A percentile compares a stretch with the other conserved stretches of the same genome.
Conservation (phyloP, 2,888 invertebrate species). For the Microplitis deprimator region DNA sequence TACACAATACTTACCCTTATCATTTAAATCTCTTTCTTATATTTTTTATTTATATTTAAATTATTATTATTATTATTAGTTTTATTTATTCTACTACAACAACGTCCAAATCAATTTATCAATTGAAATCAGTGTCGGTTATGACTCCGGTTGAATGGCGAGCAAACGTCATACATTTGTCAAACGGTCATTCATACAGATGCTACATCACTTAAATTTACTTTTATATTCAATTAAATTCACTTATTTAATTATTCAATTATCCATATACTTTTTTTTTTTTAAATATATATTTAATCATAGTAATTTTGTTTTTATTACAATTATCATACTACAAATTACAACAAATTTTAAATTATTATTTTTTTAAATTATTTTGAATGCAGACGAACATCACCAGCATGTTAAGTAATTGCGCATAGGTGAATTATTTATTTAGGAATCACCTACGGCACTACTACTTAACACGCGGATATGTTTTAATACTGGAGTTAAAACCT, state of each 20-base stretch:
- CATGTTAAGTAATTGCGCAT: slow-evolving; percentile 70
- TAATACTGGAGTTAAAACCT: background rate
- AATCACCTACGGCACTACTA: slow-evolving; percentile 76
- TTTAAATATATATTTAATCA: background rate
- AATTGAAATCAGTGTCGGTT: slow-evolving; percentile 68
- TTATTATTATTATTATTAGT: slow-evolving; percentile 44
- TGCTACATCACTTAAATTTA: slow-evolving; percentile 33
- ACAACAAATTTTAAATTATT: background rate
- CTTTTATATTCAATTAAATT: slow-evolving; percentile 29
- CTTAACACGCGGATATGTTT: slow-evolving; percentile 69
- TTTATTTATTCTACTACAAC: slow-evolving; percentile 47
- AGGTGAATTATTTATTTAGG: slow-evolving; percentile 67
- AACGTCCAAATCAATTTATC: slow-evolving; percentile 67
- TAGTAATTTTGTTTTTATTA: background rate
- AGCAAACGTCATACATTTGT: slow-evolving; percentile 28
- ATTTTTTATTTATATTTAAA: slow-evolving; percentile 1
- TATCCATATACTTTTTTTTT: background rate
- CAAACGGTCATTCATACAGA: slow-evolving; percentile 36
- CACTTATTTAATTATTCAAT: slow-evolving; percentile 13
- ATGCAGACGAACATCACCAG: slow-evolving; percentile 31
- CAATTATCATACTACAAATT: background rate
- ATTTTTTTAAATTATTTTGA: slow-evolving; percentile 21
- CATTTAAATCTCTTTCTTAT: slow-evolving; percentile 12
- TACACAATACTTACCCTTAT: background rate
- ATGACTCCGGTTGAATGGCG: slow-evolving; percentile 35